Evolutionary conservation across 92 coral and sea anemone genomes (phyloP).

Genomic region (Micromussa lordhowensis): DNA sequence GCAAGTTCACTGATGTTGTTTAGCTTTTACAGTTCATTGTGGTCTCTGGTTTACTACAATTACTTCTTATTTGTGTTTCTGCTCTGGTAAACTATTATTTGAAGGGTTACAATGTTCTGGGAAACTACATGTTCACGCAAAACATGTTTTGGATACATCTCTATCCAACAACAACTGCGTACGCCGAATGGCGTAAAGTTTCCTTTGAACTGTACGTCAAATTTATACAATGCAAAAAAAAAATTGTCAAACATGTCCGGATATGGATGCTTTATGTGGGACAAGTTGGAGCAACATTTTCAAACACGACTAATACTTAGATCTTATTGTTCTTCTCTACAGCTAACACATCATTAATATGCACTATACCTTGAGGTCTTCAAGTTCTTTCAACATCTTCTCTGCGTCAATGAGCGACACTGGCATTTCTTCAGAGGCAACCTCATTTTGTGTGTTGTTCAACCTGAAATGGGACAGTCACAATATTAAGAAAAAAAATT

Average conservation of each 20-base stretch:
- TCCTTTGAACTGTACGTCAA: neutral
- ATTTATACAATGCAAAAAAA: neutral
- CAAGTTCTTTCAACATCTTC: slow-evolving; percentile 90
- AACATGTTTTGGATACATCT: too few relatives aligned
- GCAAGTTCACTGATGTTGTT: neutral
- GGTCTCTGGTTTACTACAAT: too few relatives aligned
- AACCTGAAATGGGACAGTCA: slow-evolving; percentile 60
- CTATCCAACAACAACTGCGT: too few relatives aligned
- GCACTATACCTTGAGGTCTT: slow-evolving; percentile 86
- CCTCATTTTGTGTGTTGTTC: slow-evolving; percentile 87
- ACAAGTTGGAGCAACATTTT: neutral
- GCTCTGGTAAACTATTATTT: too few relatives aligned
- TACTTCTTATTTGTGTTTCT: too few relatives aligned
- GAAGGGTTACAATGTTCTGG: too few relatives aligned
- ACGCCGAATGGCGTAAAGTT: too few relatives aligned
- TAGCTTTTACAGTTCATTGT: neutral
- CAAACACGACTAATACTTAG: too few relatives aligned
- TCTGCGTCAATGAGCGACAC: slow-evolving; percentile 96
- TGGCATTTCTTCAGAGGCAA: slow-evolving; percentile 93
- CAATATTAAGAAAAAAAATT: neutral
- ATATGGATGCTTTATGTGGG: neutral
- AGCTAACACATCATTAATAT: too few relatives aligned
- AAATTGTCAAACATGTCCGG: neutral
- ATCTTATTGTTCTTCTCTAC: neutral
- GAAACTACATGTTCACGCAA: too few relatives aligned